These are phyloP conservation scores for Xestobium rufovillosum DNA, from an alignment of 2,888 invertebrate species.

Conservation along the genomic window DNA sequence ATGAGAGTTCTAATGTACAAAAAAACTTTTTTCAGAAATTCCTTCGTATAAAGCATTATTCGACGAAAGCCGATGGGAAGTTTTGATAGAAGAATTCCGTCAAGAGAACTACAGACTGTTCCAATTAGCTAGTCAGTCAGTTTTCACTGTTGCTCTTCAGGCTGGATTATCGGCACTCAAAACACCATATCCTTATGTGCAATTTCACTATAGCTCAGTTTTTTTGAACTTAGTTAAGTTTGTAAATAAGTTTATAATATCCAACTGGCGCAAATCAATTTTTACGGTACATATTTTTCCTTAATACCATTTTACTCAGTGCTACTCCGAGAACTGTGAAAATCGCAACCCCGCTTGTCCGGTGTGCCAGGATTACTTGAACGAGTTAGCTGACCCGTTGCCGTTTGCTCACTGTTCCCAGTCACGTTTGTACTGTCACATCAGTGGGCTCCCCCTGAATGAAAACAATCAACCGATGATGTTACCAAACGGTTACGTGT, in stretches of 20 bases:
- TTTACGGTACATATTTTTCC: slow-evolving; percentile 25
- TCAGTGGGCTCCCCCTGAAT: slow-evolving; percentile 86
- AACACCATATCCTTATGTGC: slow-evolving; percentile 67
- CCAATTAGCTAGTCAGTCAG: slow-evolving; percentile 84
- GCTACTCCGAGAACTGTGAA: slow-evolving; percentile 56
- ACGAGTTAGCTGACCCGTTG: slow-evolving; percentile 74
- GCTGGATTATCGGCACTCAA: slow-evolving; percentile 93
- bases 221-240: background rate
- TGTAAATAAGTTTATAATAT: background rate
- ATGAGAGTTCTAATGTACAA: too few relatives aligned
- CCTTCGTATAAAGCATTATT: slow-evolving; percentile 65
- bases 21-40: slow-evolving; percentile 45
- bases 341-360: slow-evolving; percentile 82
- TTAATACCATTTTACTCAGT: slow-evolving; percentile 51
- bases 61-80: slow-evolving; percentile 66
- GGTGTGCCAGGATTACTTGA: slow-evolving; percentile 83
- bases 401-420: slow-evolving; percentile 96
- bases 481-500: slow-evolving; percentile 97
- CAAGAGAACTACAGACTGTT: slow-evolving; percentile 90
- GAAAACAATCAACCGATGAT: slow-evolving; percentile 98
- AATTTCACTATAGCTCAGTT: slow-evolving; percentile 2
- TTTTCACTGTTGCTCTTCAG: slow-evolving; percentile 86
- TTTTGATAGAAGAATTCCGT: slow-evolving; percentile 82
- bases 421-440: slow-evolving; percentile 86
- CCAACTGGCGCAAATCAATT: slow-evolving; percentile 2